Base-by-base conservation (phyloP, 2,888 invertebrate genomes). In the Acrocyrtus sp. region DNA sequence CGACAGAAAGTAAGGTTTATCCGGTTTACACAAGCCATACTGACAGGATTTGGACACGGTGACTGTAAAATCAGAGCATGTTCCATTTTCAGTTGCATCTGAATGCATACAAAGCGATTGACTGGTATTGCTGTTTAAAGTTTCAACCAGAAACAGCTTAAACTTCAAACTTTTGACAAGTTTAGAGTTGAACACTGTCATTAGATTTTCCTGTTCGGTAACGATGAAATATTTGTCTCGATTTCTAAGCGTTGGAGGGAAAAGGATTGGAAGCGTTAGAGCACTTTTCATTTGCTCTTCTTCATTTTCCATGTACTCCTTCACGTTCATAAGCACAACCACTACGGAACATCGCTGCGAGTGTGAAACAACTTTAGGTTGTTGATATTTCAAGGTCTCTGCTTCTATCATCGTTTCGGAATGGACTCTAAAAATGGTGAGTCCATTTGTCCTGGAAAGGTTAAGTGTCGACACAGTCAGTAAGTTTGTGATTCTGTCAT, bases 201-300 rank as follows among this genome's bases (percentile, higher is more conserved):
- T 3, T 56, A 41, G 6, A 15, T 17, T 26, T 10, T 39, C 12
- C 2, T 45, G 1, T 1, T 56, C n/a, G n/a, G 69, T 15, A 21
- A 69, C 19, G 3, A 69, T 53, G 21, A 69, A 2, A 34, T 56
- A 69, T 15, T 62, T 61, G 19, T 69, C 69, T 3, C 61, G 56
- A 39, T 69, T 69, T 22, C 62, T 22, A 8, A 61, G 27, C 21
- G 69, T 69, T 17, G 62, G 26, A 21, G 69, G 69, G 1, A 22
- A 12, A 21, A 69, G 43, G 19, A 41, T 8, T 12, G 69, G 69
- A 1, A 29, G 5, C 26, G 27, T 19, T 1, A 17, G 8, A 1
- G 17, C 26, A 26, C 21, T 15, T n/a, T 34, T 3, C n/a, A 24
- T 22, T 24, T 6, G 8, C 22, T 24, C 3, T 0, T 19, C 39